Percentiles rank a stretch among this genome's conserved stretches.
Conservation (phyloP, 2,113 vertebrate genomes). For the Psittacara wagleri region DNA sequence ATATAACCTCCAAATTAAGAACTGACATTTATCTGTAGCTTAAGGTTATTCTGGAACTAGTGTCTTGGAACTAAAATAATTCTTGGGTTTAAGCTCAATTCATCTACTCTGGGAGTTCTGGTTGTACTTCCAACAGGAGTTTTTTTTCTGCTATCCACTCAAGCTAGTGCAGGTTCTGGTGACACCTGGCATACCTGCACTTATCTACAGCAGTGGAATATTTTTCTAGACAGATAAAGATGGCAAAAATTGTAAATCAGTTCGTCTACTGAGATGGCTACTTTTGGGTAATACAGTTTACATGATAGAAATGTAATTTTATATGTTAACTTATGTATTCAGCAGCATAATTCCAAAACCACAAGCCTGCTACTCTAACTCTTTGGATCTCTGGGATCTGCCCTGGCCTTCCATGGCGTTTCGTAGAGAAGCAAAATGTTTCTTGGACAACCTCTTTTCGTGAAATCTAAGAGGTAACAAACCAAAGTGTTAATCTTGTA, state of each 20-base stretch:
- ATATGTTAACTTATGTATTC: background rate
- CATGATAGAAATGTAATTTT: background rate
- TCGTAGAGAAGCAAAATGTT: background rate
- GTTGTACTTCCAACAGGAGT: rapidly evolving
- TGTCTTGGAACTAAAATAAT: background rate
- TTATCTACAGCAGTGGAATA: background rate
- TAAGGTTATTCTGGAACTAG: background rate
- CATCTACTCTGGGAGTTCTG: rapidly evolving
- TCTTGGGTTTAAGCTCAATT: background rate
- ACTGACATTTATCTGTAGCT: background rate
- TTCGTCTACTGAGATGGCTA: background rate
- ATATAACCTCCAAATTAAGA: background rate
- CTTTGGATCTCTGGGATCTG: background rate
- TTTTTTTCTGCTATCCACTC: background rate
- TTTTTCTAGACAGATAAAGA: background rate
- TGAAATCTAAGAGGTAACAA: background rate
- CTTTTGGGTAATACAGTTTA: background rate
- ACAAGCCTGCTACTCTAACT: background rate
- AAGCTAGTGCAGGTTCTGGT: background rate
- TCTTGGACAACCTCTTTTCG: background rate
- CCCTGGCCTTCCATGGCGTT: background rate
- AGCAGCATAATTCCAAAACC: background rate
- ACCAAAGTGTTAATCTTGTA: background rate
- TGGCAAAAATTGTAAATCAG: background rate
- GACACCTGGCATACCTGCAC: background rate